Evolutionary conservation across 2,888 invertebrate species (phyloP).

Genomic region (Diarsia rubi): DNA sequence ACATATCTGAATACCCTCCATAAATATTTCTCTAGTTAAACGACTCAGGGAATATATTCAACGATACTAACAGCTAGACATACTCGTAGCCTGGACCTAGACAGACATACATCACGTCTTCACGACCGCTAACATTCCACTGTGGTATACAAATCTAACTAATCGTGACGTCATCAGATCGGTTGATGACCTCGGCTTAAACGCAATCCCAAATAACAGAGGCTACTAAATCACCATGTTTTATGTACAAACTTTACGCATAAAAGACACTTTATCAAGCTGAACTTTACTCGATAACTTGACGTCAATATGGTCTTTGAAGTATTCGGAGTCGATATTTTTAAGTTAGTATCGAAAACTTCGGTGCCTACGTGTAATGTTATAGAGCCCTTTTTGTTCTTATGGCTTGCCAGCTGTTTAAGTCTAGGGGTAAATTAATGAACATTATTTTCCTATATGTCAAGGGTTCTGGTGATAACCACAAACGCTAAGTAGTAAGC

Average conservation of each 20-base stretch:
- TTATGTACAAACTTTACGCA: conserved; percentile 72
- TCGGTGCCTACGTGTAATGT: neutral
- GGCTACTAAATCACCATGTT: conserved; percentile 71
- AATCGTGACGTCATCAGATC: conserved; percentile 33
- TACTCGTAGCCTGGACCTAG: neutral
- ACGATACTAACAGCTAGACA: neutral
- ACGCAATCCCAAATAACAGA: conserved; percentile 57
- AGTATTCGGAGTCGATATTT: conserved; percentile 37
- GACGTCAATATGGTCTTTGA: conserved; percentile 66
- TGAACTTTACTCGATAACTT: conserved; percentile 67
- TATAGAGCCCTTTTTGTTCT: neutral
- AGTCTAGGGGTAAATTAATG: neutral
- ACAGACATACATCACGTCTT: conserved; percentile 22
- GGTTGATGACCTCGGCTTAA: conserved; percentile 27
- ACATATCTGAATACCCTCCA: neutral
- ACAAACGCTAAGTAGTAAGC: neutral
- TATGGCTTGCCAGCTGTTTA: neutral
- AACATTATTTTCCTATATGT: neutral
- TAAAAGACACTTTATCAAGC: conserved; percentile 73
- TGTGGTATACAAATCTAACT: conserved; percentile 19
- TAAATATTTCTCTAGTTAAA: neutral
- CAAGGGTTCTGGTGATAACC: neutral
- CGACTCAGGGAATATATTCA: neutral
- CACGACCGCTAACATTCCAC: conserved; percentile 20
- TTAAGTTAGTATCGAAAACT: conserved; percentile 14